Evolutionary conservation across 2,797 vertebrate species (phyloP).

Genomic region (Loris lydekkerianus): DNA sequence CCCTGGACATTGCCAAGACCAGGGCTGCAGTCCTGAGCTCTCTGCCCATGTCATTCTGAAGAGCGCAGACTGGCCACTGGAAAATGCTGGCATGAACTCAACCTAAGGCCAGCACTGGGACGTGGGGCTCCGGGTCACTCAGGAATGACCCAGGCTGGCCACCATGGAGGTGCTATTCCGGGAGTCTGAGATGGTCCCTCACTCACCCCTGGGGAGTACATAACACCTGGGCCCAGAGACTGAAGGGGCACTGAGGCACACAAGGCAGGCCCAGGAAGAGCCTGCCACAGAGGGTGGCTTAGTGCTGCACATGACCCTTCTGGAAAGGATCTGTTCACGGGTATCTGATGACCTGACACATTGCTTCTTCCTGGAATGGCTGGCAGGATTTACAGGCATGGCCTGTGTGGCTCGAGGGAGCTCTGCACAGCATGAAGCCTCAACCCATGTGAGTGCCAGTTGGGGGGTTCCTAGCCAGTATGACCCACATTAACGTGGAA

Average conservation of each 20-base stretch:
- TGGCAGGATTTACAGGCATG: accelerated
- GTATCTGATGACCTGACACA: accelerated
- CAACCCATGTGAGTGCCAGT: accelerated
- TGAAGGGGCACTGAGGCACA: background rate
- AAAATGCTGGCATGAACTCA: background rate
- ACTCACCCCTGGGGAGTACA: background rate
- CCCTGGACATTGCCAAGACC: background rate
- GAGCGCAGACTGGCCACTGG: background rate
- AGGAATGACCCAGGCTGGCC: background rate
- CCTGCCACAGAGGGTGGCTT: background rate
- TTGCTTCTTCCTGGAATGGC: background rate
- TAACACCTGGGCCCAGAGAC: background rate
- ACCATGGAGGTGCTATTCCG: background rate
- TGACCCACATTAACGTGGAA: accelerated
- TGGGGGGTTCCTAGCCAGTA: background rate
- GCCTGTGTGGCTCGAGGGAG: background rate
- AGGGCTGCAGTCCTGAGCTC: background rate
- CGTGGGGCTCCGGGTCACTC: background rate
- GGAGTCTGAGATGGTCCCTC: accelerated
- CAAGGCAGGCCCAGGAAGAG: accelerated
- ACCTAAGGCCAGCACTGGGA: background rate
- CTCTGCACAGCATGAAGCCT: background rate
- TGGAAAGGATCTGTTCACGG: accelerated
- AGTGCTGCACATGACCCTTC: accelerated
- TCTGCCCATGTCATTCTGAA: background rate